Evolutionary conservation across 2,113 vertebrate species (phyloP), one percentile per base, ranked within the genome.

Genomic region (Camarhynchus parvulus): DNA sequence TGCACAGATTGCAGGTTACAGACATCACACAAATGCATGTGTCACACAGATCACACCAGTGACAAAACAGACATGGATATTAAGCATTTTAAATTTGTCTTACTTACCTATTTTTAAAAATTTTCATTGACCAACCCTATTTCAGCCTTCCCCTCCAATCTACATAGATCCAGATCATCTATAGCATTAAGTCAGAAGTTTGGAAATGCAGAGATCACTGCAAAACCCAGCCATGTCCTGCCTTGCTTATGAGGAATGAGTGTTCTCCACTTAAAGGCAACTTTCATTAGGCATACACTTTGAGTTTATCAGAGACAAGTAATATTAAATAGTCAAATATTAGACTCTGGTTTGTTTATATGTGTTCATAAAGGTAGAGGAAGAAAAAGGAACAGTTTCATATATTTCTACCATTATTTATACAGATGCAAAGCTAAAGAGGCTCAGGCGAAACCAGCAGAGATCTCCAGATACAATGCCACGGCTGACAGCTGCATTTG

Each of bases 401-500:
- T 50, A 9, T 19, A 59, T 69, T 78, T 79, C 37, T 68, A 17
- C 49, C 19, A 17, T 70, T 52, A 66, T 14, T 78, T 62, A n/a
- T 19, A 62, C 0, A 0, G n/a, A 58, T 21, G 23, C 37, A 82
- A 81, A 76, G 49, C 44, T 30, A 37, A 61, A 64, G 64, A 39
- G 87, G 63, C 78, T 74, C 46, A 53, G 61, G 42, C 1, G 0
- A 86, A 94, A 42, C 31, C 74, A 80, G 63, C 63, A 82, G 90
- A 92, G 92, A 89, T 92, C 72, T 92, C 50, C 63, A 55, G 79
- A 83, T 87, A 50, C 9, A 3, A 77, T 28, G 15, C 72, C 52
- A 61, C 4, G 63, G 55, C 74, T 87, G 70, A 94, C 67, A 94
- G 5, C 31, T 92, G 87, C 58, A 50, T 41, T 95, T 89, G 81